phyloP scores from a whole-genome alignment of 2,113 vertebrate genomes.

The Xyliphius kryptos region DNA sequence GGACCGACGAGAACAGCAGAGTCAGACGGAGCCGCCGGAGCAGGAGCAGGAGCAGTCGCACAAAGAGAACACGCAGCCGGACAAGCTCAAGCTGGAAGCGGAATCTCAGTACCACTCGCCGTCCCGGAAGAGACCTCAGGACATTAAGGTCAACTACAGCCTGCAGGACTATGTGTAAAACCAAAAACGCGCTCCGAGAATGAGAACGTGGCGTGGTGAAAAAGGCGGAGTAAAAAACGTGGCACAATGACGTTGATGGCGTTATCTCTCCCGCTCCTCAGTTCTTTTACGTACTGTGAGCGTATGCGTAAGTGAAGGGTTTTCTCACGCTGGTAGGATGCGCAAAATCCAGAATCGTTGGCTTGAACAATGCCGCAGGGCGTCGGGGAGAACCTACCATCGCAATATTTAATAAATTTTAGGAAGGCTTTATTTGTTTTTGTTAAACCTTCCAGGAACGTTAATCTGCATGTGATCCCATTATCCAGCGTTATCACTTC shows the following conservation, averaged over 20 bases:
- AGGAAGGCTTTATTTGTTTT: not conserved
- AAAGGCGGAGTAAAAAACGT: conserved; percentile 27
- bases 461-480: conserved; percentile 5
- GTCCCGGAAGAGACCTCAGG: conserved; percentile 50
- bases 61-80: conserved; percentile 34
- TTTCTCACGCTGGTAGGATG: too few species aligned
- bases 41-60: conserved; percentile 23
- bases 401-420: conserved; percentile 17
- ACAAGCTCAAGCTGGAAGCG: conserved; percentile 24
- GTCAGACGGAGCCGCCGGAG: conserved; percentile 32
- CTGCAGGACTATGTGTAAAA: conserved; percentile 84
- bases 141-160: conserved; percentile 65
- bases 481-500: not conserved
- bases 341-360: conserved; percentile 12
- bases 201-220: conserved; percentile 18
- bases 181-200: not conserved
- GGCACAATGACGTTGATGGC: conserved; percentile 38
- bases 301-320: conserved; percentile 3
- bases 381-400: not conserved
- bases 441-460: conserved; percentile 33
- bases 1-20: conserved; percentile 33
- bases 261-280: conserved; percentile 38
- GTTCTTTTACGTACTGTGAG: conserved; percentile 30
- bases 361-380: not conserved
- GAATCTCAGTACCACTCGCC: conserved; percentile 42